These are phyloP conservation scores for Strongylocentrotus purpuratus DNA, from an alignment of 35 echinoderm and acorn worm genomes.

Conservation along the genomic window DNA sequence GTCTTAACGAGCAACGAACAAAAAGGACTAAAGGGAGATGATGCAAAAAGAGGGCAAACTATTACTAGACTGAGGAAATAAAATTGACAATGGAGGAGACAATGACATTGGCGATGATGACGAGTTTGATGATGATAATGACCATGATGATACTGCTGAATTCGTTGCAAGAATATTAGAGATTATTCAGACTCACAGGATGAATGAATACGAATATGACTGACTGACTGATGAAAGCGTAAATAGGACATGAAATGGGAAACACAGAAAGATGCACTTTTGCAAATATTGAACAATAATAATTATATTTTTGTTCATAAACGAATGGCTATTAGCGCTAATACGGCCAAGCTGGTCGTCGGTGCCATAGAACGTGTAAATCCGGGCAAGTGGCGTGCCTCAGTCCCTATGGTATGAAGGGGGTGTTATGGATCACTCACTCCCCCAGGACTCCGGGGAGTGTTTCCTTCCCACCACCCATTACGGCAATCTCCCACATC, in stretches of 20 bases:
- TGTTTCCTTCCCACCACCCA: neutral
- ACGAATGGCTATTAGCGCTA: slow-evolving; percentile 33
- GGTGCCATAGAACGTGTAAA: slow-evolving; percentile 41
- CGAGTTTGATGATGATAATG: neutral
- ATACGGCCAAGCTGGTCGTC: neutral
- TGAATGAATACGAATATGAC: neutral
- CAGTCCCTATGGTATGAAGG: neutral
- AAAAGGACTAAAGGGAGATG: neutral
- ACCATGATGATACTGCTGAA: neutral
- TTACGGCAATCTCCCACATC: neutral
- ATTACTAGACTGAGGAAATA: neutral
- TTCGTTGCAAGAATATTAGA: neutral
- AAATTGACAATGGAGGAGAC: neutral
- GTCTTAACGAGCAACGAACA: neutral
- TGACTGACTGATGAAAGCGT: neutral
- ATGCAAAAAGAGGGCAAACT: neutral
- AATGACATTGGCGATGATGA: neutral
- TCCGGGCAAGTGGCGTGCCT: slow-evolving; percentile 12
- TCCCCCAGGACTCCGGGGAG: neutral
- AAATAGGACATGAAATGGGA: neutral
- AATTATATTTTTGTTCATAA: neutral
- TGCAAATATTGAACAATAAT: neutral
- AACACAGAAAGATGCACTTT: neutral
- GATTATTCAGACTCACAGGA: too few relatives aligned
- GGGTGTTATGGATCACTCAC: slow-evolving; percentile 15